Conservation (phyloP, 2,888 invertebrate species). For the Taphrorychus bicolor region DNA sequence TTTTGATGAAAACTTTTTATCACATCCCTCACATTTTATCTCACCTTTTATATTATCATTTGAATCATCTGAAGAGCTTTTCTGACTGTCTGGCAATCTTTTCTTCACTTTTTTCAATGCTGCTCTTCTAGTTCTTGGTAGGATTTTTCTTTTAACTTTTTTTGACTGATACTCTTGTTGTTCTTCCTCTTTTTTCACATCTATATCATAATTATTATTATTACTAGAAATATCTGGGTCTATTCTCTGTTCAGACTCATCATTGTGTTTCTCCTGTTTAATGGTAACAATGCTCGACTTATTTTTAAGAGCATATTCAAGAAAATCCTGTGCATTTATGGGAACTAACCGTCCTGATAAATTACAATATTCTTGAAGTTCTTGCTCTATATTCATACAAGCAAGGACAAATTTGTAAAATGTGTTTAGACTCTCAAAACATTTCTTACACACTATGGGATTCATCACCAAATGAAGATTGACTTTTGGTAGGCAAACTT, state of each 20-base stretch:
- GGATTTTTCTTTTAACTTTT: neutral
- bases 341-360: neutral
- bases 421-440: conserved; percentile 22
- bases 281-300: conserved; percentile 4
- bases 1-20: conserved; percentile 28
- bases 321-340: conserved; percentile 12
- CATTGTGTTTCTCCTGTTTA: conserved; percentile 14
- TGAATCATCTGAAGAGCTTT: conserved; percentile 12
- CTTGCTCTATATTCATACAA: conserved; percentile 18
- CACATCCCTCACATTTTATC: conserved; percentile 29
- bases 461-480: conserved; percentile 21
- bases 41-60: neutral
- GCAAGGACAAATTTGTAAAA: conserved; percentile 16
- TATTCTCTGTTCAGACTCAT: neutral
- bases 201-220: neutral
- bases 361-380: conserved; percentile 20
- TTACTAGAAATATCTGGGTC: neutral
- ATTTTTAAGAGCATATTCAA: conserved; percentile 14
- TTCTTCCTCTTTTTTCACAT: conserved; percentile 28
- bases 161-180: neutral
- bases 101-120: neutral
- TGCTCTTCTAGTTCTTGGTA: conserved; percentile 3
- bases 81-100: neutral
- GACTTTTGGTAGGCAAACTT: conserved; percentile 31
- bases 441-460: conserved; percentile 32